Evolutionary conservation across 1,140 invertebrate genomes (phyloP), one percentile per base, ranked within the genome.

Genomic region (Penaeus japonicus): DNA sequence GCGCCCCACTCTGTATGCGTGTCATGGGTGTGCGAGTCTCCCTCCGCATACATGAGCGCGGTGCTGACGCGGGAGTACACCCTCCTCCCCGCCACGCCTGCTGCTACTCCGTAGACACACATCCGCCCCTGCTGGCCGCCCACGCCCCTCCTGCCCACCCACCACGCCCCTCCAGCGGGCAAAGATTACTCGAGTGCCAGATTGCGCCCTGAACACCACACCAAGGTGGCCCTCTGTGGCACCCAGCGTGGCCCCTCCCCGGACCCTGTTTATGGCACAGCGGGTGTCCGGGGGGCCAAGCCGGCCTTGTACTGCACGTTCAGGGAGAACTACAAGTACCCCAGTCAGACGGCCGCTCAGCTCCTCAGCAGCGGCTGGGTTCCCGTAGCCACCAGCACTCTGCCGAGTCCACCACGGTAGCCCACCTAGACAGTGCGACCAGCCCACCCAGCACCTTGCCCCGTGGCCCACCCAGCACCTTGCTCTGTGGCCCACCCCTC

Each of bases 181-280:
- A 84, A 84, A 84, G 27, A 70, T 70, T 70, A 18, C 30, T 39
- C 24, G 32, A 70, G 82, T 84, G 62, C 82, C 82, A 35, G 20
- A 70, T 65, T 22, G 39, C 15, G 32, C 2, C 30, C 22, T n/a
- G 30, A 20, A 70, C 24, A 22, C 3, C 32, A 18, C n/a, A 27
- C 27, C 22, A n/a, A 39, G 53, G 59, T 24, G 79, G 47, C 79
- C n/a, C 62, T 35, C 22, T 17, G 32, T 73, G 82, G 35, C 82
- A 84, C 62, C 82, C 82, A 53, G 30, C 18, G 59, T n/a, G 82
- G 82, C 82, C 59, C 57, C 82, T 84, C 81, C 57, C 81, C 20
- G 57, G 57, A 83, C 79, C 79, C 79, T 81, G 81, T 83, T 62
- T 30, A 39, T 83, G 81, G 81, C 81, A 83, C 81, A 70, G 81